These are phyloP conservation scores for Meghimatium bilineatum DNA, from an alignment of 2,888 invertebrate genomes.

Conservation along the genomic window DNA sequence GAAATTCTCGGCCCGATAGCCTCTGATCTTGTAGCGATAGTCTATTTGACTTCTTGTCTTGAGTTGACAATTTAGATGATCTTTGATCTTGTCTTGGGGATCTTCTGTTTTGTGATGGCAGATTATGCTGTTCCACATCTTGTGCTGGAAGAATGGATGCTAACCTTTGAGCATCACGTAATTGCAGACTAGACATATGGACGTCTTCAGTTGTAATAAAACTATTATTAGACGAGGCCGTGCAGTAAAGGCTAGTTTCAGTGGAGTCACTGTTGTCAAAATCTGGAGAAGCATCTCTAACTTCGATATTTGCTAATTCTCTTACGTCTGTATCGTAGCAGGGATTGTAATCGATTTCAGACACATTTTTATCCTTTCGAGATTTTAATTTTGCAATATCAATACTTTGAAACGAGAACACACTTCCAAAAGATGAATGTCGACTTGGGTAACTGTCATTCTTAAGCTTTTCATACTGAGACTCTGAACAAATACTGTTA, in stretches of 20 bases:
- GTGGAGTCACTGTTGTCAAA: background rate
- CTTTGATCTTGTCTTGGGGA: background rate
- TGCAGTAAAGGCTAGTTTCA: slow-evolving; percentile 17
- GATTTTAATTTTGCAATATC: background rate
- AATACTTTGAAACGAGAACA: slow-evolving; percentile 25
- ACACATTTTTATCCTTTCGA: background rate
- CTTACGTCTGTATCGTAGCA: background rate
- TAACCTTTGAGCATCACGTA: background rate
- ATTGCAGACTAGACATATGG: background rate
- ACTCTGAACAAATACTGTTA: background rate
- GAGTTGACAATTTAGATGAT: background rate
- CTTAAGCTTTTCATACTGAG: background rate
- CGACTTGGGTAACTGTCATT: background rate
- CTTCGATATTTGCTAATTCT: background rate
- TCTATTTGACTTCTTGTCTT: background rate
- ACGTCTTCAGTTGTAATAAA: background rate
- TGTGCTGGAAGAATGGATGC: background rate
- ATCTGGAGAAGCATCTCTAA: background rate
- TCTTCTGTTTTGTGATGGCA: background rate
- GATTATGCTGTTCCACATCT: background rate
- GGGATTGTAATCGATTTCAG: background rate
- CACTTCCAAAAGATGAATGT: slow-evolving; percentile 35
- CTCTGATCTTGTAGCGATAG: background rate
- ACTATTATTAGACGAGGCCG: slow-evolving; percentile 16
- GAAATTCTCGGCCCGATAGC: too few species aligned